Evolutionary conservation across 2,888 invertebrate species (phyloP).

Genomic region (Allacma fusca): DNA sequence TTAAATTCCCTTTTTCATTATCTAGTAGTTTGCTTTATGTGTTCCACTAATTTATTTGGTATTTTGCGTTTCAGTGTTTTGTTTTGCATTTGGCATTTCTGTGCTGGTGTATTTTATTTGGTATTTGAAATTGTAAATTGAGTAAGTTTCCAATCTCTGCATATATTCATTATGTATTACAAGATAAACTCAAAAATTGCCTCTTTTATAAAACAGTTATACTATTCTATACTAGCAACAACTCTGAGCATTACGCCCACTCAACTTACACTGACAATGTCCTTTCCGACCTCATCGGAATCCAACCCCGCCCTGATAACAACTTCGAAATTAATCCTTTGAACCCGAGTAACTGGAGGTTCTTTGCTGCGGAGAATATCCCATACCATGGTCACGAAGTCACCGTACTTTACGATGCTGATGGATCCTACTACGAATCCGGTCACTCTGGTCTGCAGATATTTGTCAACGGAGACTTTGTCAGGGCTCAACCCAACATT

Average conservation of each 20-base stretch:
- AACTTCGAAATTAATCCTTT: slow-evolving; percentile 9
- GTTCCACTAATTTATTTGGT: too few species aligned
- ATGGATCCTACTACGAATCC: slow-evolving; percentile 53
- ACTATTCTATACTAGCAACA: slow-evolving; percentile 32
- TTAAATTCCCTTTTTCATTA: too few species aligned
- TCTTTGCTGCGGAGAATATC: slow-evolving; percentile 47
- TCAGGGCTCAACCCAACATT: slow-evolving; percentile 38
- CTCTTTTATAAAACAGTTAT: too few species aligned
- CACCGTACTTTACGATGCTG: slow-evolving; percentile 54
- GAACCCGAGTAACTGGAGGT: slow-evolving; percentile 19
- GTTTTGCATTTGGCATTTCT: too few species aligned
- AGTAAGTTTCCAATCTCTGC: too few species aligned
- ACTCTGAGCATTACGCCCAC: slow-evolving; percentile 58
- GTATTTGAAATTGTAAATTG: too few species aligned
- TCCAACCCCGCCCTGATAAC: slow-evolving; percentile 49
- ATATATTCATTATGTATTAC: too few species aligned
- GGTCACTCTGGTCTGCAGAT: slow-evolving; percentile 50
- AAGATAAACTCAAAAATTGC: too few species aligned
- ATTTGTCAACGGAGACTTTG: slow-evolving; percentile 50
- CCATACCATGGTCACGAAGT: slow-evolving; percentile 58
- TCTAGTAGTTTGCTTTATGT: too few species aligned
- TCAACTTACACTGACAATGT: slow-evolving; percentile 58
- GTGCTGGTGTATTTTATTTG: too few species aligned
- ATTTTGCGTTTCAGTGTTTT: too few species aligned
- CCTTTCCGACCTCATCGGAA: slow-evolving; percentile 55